Evolutionary conservation across 2,888 invertebrate species (phyloP), one percentile per base, ranked within the genome.

Genomic region (Rhogogaster chlorosoma): DNA sequence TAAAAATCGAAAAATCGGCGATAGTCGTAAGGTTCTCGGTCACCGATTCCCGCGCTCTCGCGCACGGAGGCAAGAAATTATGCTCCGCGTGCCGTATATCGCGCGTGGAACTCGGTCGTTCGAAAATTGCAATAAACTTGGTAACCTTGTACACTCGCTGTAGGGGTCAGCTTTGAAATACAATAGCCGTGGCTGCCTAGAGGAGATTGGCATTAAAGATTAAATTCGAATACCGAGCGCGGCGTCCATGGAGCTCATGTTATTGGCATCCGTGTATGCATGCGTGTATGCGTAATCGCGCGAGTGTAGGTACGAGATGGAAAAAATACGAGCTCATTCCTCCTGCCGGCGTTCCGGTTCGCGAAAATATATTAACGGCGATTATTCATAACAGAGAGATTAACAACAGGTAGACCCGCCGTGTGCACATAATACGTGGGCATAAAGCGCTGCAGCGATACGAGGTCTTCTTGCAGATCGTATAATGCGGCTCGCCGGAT

Each of bases 121-220:
- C 86, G 87, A 87, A 89, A 89, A 88, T 89, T 87, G 89, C 87
- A 89, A 88, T 89, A 89, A 90, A 90, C 87, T 87, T 86, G 87
- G 87, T 90, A 90, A 89, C 89, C 90, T 90, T 89, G 89, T 87
- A 87, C 88, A 88, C 86, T 88, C 87, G 87, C 84, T 86, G 71
- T 86, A 84, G 88, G 87, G 89, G 89, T 90, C 89, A 90, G 87
- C 86, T 87, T 87, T 87, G 86, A 87, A 88, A 86, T 85, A 85
- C 87, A 88, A 89, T 89, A 88, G 87, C 86, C 87, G 85, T 57
- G 86, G 82, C 80, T 80, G 80, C 61, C 78, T 45, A 29, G 78
- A 83, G 83, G 45, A 78, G 84, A 84, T 84, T 64, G 84, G 77
- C 84, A 67, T 45, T 84, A 57, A 61, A 73, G 84, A 84, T 84